phyloP scores from a whole-genome alignment of 2,797 vertebrate genomes.

The Alosa sapidissima region DNA sequence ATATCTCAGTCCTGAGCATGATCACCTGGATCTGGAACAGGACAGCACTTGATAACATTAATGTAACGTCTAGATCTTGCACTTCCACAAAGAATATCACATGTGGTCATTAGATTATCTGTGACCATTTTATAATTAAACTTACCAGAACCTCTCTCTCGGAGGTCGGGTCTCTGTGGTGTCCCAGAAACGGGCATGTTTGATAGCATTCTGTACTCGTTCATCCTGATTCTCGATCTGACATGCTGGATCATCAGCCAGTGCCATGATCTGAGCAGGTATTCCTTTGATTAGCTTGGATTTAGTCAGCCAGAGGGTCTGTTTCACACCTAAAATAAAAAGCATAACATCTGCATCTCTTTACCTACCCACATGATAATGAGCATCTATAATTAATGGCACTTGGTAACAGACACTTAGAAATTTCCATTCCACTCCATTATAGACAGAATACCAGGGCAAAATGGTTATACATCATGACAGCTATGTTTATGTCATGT shows the following conservation, averaged over 20 bases:
- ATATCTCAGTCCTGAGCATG: too few species aligned
- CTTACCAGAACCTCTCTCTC: constrained; percentile 81
- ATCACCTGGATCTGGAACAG: too few species aligned
- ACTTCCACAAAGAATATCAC: too few species aligned
- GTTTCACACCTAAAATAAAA: constrained; percentile 78
- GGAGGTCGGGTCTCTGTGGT: constrained; percentile 68
- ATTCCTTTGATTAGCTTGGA: constrained; percentile 79
- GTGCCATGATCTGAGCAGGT: constrained; percentile 72
- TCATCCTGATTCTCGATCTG: constrained; percentile 79
- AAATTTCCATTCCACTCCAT: too few species aligned
- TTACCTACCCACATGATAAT: background rate
- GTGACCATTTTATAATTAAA: constrained; percentile 49
- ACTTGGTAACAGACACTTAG: too few species aligned
- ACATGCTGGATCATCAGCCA: constrained; percentile 63
- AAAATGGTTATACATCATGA: too few species aligned
- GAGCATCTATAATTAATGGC: too few species aligned
- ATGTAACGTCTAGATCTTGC: too few species aligned
- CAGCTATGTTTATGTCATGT: background rate
- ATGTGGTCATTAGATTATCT: background rate
- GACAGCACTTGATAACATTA: too few species aligned
- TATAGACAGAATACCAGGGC: too few species aligned
- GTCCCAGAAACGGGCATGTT: constrained; percentile 84
- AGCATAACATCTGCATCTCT: background rate
- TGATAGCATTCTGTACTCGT: constrained; percentile 72
- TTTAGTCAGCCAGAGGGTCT: constrained; percentile 94